phyloP scores from a whole-genome alignment of 2,888 invertebrate genomes.

The Acanthococcus lagerstroemiae region DNA sequence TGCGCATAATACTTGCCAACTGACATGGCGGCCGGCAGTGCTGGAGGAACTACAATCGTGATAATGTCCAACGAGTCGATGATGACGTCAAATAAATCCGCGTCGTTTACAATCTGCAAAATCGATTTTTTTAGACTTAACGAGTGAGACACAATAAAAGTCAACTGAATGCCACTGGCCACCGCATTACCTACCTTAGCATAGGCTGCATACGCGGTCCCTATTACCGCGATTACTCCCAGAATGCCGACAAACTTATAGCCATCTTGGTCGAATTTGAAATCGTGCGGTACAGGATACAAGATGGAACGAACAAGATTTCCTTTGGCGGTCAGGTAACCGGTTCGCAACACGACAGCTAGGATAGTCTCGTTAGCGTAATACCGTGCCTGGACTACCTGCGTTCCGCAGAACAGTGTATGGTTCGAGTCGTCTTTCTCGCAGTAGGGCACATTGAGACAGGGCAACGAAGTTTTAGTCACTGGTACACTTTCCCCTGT shows the following conservation, averaged over 20 bases:
- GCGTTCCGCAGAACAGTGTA: conserved; percentile 82
- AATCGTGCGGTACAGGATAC: conserved; percentile 64
- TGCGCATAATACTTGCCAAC: conserved; percentile 74
- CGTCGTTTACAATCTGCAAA: neutral
- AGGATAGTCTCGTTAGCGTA: conserved; percentile 57
- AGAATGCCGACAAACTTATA: conserved; percentile 47
- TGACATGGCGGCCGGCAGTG: conserved; percentile 80
- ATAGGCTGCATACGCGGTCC: conserved; percentile 48
- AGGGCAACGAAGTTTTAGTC: conserved; percentile 67
- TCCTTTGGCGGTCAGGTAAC: conserved; percentile 67
- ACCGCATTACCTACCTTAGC: conserved; percentile 47
- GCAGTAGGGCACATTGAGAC: conserved; percentile 51
- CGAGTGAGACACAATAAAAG: no score
- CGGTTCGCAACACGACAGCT: conserved; percentile 41
- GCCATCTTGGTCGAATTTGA: conserved; percentile 68
- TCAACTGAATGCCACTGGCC: no score
- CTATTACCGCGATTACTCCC: conserved; percentile 45
- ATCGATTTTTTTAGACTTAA: no score
- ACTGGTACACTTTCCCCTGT: conserved; percentile 87
- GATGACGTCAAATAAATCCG: conserved; percentile 45
- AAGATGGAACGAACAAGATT: conserved; percentile 67
- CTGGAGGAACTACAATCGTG: conserved; percentile 88
- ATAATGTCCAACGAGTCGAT: conserved; percentile 78
- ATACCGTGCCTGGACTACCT: conserved; percentile 76
- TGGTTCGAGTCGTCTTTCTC: conserved; percentile 68